A percentile compares a stretch with the other conserved stretches of the same genome.
Conservation (phyloP, 1,140 invertebrate species). For the Drosophila lini region DNA sequence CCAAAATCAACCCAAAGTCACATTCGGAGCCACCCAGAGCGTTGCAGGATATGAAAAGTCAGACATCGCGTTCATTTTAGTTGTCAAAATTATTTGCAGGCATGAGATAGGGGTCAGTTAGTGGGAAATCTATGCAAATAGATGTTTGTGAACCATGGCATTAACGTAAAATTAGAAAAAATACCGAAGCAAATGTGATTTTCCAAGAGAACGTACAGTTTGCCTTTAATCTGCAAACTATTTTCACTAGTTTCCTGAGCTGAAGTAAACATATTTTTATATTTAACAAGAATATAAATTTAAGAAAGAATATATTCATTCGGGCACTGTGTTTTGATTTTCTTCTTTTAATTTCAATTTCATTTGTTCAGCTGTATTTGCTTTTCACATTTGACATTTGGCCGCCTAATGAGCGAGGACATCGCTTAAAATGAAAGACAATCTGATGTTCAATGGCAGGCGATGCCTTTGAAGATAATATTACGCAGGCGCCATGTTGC, state of each 20-base stretch:
- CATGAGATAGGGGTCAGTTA: background rate
- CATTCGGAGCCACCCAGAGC: background rate
- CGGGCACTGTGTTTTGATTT: too few relatives aligned
- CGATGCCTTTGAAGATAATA: background rate
- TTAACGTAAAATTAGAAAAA: background rate
- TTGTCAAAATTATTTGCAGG: constrained; percentile 12
- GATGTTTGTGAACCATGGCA: background rate
- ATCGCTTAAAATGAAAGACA: constrained; percentile 64
- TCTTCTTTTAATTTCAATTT: too few relatives aligned
- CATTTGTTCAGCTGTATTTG: constrained; percentile 62
- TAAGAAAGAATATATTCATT: background rate
- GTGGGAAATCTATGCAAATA: background rate
- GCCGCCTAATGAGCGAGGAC: constrained; percentile 17
- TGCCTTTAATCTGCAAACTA: background rate
- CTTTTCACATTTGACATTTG: constrained; percentile 45
- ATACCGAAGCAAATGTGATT: background rate
- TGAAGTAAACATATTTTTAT: too few relatives aligned
- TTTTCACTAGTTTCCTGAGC: background rate
- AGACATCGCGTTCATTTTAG: constrained; percentile 10
- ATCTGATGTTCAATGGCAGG: constrained; percentile 30
- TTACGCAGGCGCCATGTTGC: constrained; percentile 24
- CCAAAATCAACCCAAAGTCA: constrained; percentile 1
- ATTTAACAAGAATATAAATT: background rate
- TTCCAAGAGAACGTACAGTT: background rate
- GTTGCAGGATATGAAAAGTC: constrained; percentile 21